Percentiles rank a stretch among this genome's conserved stretches.
Conservation (phyloP, 2,888 invertebrate species). For the Lissonota sp. region DNA sequence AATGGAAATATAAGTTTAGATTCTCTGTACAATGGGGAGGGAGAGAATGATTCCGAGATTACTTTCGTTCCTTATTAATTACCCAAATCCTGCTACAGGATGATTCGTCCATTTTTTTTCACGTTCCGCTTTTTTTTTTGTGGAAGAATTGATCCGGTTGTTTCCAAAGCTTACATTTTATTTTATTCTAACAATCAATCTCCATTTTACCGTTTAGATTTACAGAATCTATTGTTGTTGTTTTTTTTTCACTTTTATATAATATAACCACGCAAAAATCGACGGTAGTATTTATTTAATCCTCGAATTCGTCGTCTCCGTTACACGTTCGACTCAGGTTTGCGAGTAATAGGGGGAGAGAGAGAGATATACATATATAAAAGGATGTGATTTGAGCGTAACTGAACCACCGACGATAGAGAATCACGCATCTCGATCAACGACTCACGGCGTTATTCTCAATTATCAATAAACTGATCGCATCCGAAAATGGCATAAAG, state of each 20-base stretch:
- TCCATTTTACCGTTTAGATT: constrained; percentile 18
- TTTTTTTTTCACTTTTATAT: constrained; percentile 16
- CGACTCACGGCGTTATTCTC: constrained; percentile 16
- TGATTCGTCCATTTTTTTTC: constrained; percentile 14
- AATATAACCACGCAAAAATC: constrained; percentile 26
- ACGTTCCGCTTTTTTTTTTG: constrained; percentile 19
- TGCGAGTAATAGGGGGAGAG: not conserved
- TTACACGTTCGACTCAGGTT: constrained; percentile 19
- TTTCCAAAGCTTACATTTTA: constrained; percentile 46
- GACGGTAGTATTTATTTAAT: constrained; percentile 10
- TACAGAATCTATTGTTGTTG: constrained; percentile 23
- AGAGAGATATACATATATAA: not conserved
- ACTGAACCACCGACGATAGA: constrained; percentile 65
- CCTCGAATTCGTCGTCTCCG: constrained; percentile 10
- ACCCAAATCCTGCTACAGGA: constrained; percentile 36
- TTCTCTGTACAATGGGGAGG: constrained; percentile 52
- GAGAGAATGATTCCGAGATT: constrained; percentile 38
- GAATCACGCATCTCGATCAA: constrained; percentile 12
- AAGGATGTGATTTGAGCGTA: constrained; percentile 35
- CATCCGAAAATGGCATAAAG: constrained; percentile 2
- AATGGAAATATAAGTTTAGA: constrained; percentile 37
- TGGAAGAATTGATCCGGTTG: constrained; percentile 51
- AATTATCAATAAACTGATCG: constrained; percentile 13
- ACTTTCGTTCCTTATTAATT: constrained; percentile 46
- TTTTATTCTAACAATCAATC: constrained; percentile 52